Evolutionary conservation across 2,888 invertebrate species (phyloP).

Genomic region (Junonia oenone): DNA sequence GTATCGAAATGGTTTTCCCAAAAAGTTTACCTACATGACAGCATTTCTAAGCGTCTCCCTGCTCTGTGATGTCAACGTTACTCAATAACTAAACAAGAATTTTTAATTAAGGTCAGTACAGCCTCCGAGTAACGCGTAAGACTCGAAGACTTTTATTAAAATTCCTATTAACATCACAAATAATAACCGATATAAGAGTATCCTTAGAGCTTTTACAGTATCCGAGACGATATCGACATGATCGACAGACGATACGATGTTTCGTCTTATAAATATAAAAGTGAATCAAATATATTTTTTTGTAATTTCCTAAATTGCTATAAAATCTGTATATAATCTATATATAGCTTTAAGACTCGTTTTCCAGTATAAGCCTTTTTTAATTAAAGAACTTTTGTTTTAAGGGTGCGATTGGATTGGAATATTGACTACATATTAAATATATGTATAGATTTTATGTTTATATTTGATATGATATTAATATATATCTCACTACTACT

Average conservation of each 20-base stretch:
- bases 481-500: too few species aligned
- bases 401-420: too few species aligned
- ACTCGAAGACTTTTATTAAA: constrained; percentile 5
- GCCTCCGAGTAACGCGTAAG: neutral
- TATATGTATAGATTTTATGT: too few species aligned
- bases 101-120: constrained; percentile 16
- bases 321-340: too few species aligned
- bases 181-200: neutral
- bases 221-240: neutral
- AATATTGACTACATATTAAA: too few species aligned
- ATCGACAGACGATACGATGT: neutral
- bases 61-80: constrained; percentile 7
- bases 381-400: too few species aligned
- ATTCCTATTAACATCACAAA: constrained; percentile 2
- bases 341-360: too few species aligned
- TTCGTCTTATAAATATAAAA: neutral
- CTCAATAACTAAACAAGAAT: constrained; percentile 21
- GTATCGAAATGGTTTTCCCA: too few species aligned
- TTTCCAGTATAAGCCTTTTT: too few species aligned
- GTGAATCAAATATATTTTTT: neutral
- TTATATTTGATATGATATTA: too few species aligned
- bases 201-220: neutral
- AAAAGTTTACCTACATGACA: neutral
- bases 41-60: neutral
- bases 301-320: too few species aligned